Evolutionary conservation across 2,797 vertebrate genomes (phyloP).

Genomic region (Nannoperca australis): DNA sequence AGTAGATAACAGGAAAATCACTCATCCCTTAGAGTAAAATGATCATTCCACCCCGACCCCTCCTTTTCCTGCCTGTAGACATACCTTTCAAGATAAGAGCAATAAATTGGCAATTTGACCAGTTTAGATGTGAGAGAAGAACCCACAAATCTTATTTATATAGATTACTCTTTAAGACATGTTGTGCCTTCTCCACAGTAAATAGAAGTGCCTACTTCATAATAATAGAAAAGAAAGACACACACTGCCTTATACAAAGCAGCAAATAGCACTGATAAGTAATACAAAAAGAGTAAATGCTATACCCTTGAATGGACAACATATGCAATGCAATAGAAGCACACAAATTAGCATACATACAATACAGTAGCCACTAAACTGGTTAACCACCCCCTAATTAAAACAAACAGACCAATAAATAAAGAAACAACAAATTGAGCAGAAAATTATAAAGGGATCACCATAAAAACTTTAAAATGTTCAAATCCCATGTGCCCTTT

Average conservation of each 20-base stretch:
- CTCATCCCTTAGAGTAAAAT: constrained; percentile 65
- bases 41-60: constrained; percentile 39
- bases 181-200: constrained; percentile 16
- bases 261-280: constrained; percentile 1
- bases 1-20: constrained; percentile 77
- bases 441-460: not conserved
- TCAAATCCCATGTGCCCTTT: constrained; percentile 28
- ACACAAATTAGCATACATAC: constrained; percentile 7
- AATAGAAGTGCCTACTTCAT: constrained; percentile 24
- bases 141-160: constrained; percentile 37
- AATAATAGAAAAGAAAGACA: constrained; percentile 15
- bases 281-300: constrained; percentile 1
- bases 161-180: constrained; percentile 34
- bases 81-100: constrained; percentile 60
- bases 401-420: not conserved
- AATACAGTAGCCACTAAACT: not conserved
- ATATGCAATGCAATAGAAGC: not conserved
- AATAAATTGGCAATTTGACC: constrained; percentile 57
- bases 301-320: not conserved
- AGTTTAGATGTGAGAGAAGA: constrained; percentile 36
- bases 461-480: constrained; percentile 23
- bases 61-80: constrained; percentile 43
- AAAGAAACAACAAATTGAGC: constrained; percentile 20
- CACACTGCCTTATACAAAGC: not conserved
- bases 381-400: not conserved